A percentile compares a stretch with the other conserved stretches of the same genome.
Evolutionary conservation across 2,888 invertebrate species (phyloP).

Genomic region (Cephus sareptanus): DNA sequence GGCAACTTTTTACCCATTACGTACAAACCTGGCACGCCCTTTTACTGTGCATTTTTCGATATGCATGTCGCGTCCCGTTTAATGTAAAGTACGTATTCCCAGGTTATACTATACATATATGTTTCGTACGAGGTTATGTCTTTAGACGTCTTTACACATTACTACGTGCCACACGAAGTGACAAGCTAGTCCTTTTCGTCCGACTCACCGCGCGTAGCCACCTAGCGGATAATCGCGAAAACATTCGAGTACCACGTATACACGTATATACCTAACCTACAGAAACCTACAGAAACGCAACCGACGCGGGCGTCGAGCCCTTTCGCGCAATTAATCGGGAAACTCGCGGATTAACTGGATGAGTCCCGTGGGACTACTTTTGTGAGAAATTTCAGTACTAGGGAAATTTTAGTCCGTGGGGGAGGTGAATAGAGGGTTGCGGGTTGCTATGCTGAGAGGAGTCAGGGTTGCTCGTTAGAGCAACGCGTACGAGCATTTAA

Average conservation of each 20-base stretch:
- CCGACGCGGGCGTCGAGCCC: background rate
- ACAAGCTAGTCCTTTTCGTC: background rate
- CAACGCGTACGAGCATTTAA: background rate
- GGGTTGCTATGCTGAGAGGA: background rate
- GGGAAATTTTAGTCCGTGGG: background rate
- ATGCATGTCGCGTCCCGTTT: background rate
- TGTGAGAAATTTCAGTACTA: background rate
- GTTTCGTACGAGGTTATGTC: background rate
- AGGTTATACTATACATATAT: background rate
- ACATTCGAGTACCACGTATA: background rate
- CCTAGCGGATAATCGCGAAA: background rate
- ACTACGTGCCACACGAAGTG: background rate
- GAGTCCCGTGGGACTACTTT: background rate
- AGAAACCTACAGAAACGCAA: background rate
- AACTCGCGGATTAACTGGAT: background rate
- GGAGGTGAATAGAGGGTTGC: background rate
- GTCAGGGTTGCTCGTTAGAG: background rate
- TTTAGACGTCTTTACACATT: background rate
- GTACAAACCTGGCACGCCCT: background rate
- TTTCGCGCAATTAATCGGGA: background rate
- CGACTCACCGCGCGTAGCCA: background rate
- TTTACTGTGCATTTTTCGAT: background rate
- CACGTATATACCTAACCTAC: background rate
- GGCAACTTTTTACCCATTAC: conserved; percentile 14
- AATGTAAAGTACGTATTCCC: background rate